These are phyloP conservation scores for Mormyrus hasselquistii DNA, from an alignment of 2,797 vertebrate species.

Conservation along the genomic window DNA sequence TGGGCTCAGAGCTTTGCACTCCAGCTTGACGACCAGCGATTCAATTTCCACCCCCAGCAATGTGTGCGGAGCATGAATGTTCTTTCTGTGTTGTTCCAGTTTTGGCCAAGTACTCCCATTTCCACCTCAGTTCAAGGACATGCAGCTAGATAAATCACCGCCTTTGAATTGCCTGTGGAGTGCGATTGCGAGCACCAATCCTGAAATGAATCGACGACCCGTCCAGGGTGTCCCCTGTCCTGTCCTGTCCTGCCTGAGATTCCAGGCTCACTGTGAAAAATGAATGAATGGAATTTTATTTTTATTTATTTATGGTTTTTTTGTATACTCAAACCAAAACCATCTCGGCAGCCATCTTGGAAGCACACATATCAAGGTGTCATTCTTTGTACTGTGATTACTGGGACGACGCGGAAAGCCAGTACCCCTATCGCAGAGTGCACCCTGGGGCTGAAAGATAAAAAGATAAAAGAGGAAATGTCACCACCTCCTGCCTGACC, in stretches of 20 bases:
- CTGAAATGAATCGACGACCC: neutral
- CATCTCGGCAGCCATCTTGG: conserved; percentile 26
- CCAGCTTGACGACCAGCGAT: neutral
- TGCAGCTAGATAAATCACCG: neutral
- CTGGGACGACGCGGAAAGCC: conserved; percentile 17
- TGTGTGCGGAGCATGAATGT: neutral
- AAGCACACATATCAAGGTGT: conserved; percentile 12
- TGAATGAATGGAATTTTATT: neutral
- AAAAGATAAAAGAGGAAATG: conserved; percentile 34
- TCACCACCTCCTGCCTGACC: conserved; percentile 23
- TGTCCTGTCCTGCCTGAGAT: neutral
- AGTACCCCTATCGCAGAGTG: conserved; percentile 22
- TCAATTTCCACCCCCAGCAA: neutral
- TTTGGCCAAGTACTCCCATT: neutral
- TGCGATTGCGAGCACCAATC: neutral
- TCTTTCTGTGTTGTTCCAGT: neutral
- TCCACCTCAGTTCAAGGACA: neutral
- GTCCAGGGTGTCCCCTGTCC: neutral
- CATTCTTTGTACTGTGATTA: conserved; percentile 28
- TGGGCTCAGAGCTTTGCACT: neutral
- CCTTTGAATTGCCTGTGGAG: neutral
- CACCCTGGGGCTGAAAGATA: conserved; percentile 21
- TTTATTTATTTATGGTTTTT: neutral
- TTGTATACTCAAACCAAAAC: conserved; percentile 25
- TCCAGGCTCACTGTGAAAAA: neutral